phyloP scores from a whole-genome alignment of 1,140 invertebrate species.

The Asobara japonica region DNA sequence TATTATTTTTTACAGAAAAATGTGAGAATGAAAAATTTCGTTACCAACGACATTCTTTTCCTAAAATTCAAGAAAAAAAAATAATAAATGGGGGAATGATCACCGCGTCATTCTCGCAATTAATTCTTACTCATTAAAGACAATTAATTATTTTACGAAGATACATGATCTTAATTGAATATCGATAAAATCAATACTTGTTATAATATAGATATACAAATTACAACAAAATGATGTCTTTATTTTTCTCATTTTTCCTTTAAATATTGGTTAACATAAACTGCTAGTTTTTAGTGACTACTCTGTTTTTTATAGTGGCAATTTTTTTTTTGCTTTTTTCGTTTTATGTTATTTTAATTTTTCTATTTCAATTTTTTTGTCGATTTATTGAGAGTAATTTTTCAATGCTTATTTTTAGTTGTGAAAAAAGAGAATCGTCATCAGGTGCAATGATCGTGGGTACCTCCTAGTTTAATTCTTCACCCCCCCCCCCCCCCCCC shows the following conservation, averaged over 20 bases:
- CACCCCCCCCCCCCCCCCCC: too few species aligned
- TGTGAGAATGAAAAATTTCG: background rate
- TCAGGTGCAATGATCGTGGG: constrained; percentile 45
- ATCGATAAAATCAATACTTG: constrained; percentile 59
- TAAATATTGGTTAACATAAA: constrained; percentile 51
- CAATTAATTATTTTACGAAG: constrained; percentile 59
- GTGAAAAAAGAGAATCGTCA: constrained; percentile 33
- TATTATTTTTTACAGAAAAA: constrained; percentile 16
- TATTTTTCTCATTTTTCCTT: constrained; percentile 34
- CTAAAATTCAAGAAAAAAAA: background rate
- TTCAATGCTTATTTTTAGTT: constrained; percentile 2
- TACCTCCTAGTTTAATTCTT: constrained; percentile 15
- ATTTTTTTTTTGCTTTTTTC: constrained; percentile 37
- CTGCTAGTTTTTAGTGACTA: constrained; percentile 21
- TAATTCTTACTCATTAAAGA: constrained; percentile 53
- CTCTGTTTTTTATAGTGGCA: constrained; percentile 19
- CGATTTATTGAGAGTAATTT: constrained; percentile 5
- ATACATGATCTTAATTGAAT: constrained; percentile 60
- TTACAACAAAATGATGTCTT: constrained; percentile 53
- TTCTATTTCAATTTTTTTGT: constrained; percentile 7
- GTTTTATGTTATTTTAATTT: constrained; percentile 32
- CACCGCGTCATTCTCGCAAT: constrained; percentile 46
- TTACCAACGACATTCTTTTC: constrained; percentile 19
- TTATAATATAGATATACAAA: constrained; percentile 64
- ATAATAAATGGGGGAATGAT: constrained; percentile 42